These are phyloP conservation scores for Bilobella aurantiaca DNA, from an alignment of 1,140 invertebrate genomes.

Conservation along the genomic window DNA sequence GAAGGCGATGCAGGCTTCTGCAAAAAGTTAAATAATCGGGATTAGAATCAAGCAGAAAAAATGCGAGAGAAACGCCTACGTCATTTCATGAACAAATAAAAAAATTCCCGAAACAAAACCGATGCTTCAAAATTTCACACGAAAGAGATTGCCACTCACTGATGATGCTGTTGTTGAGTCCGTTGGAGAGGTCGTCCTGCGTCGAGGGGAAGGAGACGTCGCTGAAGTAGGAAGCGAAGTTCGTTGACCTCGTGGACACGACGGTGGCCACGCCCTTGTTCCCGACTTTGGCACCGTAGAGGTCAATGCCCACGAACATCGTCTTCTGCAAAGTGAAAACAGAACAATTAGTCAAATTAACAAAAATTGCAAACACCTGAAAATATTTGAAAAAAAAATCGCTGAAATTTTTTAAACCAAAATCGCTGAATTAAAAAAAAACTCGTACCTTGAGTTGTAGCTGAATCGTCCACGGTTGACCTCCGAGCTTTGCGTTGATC, in stretches of 20 bases:
- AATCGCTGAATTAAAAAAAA: neutral
- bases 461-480: slow-evolving; percentile 64
- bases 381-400: slow-evolving; percentile 9
- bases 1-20: slow-evolving; percentile 34
- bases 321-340: slow-evolving; percentile 41
- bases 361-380: neutral
- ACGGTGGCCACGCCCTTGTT: slow-evolving; percentile 55
- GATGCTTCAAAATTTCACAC: slow-evolving; percentile 34
- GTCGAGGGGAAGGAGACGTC: slow-evolving; percentile 55
- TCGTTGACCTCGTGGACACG: slow-evolving; percentile 60
- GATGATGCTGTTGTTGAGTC: too few relatives aligned
- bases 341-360: neutral
- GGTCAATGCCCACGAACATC: slow-evolving; percentile 81
- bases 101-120: neutral
- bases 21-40: slow-evolving; percentile 20
- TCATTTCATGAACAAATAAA: too few relatives aligned
- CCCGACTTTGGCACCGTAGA: slow-evolving; percentile 55
- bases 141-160: slow-evolving; percentile 49
- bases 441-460: slow-evolving; percentile 50
- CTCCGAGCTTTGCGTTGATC: slow-evolving; percentile 80
- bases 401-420: neutral
- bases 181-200: slow-evolving; percentile 59
- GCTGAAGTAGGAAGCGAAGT: slow-evolving; percentile 56
- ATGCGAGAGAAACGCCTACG: too few relatives aligned
- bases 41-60: slow-evolving; percentile 45